Conservation (phyloP, 2,797 vertebrate genomes). For the Dermochelys coriacea region DNA sequence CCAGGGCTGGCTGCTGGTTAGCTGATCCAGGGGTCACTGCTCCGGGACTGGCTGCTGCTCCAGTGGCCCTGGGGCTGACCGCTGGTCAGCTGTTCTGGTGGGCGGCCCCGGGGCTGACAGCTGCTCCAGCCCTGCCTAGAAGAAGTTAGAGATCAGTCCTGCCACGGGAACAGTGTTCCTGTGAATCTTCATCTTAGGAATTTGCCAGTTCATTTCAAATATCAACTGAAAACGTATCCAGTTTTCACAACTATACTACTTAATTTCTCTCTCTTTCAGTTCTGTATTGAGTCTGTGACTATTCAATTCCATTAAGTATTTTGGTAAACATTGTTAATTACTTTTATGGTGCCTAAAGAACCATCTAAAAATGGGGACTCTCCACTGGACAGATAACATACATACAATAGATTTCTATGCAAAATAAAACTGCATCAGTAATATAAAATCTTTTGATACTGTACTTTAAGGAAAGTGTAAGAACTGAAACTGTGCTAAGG, state of each 20-base stretch:
- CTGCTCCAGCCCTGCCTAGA: too few relatives aligned
- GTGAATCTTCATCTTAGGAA: background rate
- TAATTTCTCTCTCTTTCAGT: slow-evolving; percentile 22
- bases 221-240: background rate
- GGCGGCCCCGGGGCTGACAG: too few relatives aligned
- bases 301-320: slow-evolving; percentile 21
- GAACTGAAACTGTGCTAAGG: slow-evolving; percentile 4
- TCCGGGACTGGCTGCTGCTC: too few relatives aligned
- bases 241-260: background rate
- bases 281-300: background rate
- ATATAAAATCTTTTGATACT: slow-evolving; percentile 35
- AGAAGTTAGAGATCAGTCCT: background rate
- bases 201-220: slow-evolving; percentile 20
- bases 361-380: background rate
- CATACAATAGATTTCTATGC: background rate
- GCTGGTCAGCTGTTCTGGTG: too few relatives aligned
- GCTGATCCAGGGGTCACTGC: too few relatives aligned
- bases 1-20: too few relatives aligned
- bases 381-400: slow-evolving; percentile 24
- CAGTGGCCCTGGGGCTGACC: too few relatives aligned
- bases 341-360: slow-evolving; percentile 23
- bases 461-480: slow-evolving; percentile 23
- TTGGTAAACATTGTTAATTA: slow-evolving; percentile 42
- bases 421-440: slow-evolving; percentile 22
- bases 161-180: slow-evolving; percentile 20